Evolutionary conservation across 2,797 vertebrate species (phyloP).

Genomic region (Epinephelus coioides): DNA sequence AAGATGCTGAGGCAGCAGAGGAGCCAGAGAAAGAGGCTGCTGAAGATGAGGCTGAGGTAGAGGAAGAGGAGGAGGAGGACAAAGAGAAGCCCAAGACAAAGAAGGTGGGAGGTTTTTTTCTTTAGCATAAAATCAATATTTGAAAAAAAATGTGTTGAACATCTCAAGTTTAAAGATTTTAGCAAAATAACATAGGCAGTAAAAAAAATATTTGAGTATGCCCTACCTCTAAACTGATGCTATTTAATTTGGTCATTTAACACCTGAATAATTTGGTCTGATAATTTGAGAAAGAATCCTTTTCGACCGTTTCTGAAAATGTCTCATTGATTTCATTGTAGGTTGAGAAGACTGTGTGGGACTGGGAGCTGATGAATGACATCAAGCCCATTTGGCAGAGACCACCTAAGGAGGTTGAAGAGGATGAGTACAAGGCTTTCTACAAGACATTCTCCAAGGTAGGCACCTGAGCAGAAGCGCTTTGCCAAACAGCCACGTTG

Average conservation of each 20-base stretch:
- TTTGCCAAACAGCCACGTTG: background rate
- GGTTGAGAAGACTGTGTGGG: constrained; percentile 99
- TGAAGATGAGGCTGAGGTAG: constrained; percentile 96
- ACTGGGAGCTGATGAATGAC: constrained; percentile 99
- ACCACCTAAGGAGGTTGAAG: constrained; percentile 95
- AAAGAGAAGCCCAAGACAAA: constrained; percentile 98
- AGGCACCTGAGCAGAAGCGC: background rate
- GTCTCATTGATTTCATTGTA: constrained; percentile 56
- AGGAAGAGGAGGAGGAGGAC: constrained; percentile 97
- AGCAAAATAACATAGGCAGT: background rate
- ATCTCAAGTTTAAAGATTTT: background rate
- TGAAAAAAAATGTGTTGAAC: background rate
- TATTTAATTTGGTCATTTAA: no score
- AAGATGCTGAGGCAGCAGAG: constrained; percentile 90
- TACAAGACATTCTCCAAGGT: constrained; percentile 99
- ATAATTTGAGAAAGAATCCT: background rate
- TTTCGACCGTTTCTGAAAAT: background rate
- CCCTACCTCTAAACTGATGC: background rate
- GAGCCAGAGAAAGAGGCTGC: constrained; percentile 92
- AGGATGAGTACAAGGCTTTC: constrained; percentile 98
- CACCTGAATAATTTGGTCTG: no score
- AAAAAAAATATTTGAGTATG: background rate
- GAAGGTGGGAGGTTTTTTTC: constrained; percentile 83
- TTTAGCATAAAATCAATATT: background rate
- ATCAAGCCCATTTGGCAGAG: constrained; percentile 99